Conservation (phyloP, 2,113 vertebrate genomes). For the Corapipo altera region DNA sequence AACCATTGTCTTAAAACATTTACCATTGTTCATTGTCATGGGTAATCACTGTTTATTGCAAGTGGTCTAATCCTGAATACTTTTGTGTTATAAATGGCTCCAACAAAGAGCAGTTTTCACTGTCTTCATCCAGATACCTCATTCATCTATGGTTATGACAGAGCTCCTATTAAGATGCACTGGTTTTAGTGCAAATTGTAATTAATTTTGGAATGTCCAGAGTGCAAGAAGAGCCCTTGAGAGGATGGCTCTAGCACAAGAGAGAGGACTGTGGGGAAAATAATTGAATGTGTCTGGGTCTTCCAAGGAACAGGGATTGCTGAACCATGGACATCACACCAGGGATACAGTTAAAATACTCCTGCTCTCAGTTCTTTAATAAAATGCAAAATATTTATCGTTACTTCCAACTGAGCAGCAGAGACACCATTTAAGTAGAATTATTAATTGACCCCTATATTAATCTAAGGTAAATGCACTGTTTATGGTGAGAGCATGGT, state of each 20-base stretch:
- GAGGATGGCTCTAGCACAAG: neutral
- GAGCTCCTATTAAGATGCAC: neutral
- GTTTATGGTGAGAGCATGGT: neutral
- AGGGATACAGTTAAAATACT: neutral
- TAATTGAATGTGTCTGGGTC: neutral
- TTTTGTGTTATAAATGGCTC: neutral
- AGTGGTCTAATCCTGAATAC: neutral
- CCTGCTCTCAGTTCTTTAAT: neutral
- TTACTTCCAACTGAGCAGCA: neutral
- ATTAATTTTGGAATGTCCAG: neutral
- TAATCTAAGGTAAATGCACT: neutral
- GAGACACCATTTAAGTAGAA: neutral
- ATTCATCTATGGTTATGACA: neutral
- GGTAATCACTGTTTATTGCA: neutral
- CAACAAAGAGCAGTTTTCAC: neutral
- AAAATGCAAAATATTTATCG: neutral
- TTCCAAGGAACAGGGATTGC: neutral
- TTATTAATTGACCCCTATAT: neutral
- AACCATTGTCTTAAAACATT: slow-evolving; percentile 21
- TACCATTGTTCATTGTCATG: neutral
- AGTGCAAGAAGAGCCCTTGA: neutral
- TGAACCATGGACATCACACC: neutral
- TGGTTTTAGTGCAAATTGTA: neutral
- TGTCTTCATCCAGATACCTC: neutral
- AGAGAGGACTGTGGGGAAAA: neutral